Evolutionary conservation across 2,113 vertebrate species (phyloP).

Genomic region (Dasyurus viverrinus): DNA sequence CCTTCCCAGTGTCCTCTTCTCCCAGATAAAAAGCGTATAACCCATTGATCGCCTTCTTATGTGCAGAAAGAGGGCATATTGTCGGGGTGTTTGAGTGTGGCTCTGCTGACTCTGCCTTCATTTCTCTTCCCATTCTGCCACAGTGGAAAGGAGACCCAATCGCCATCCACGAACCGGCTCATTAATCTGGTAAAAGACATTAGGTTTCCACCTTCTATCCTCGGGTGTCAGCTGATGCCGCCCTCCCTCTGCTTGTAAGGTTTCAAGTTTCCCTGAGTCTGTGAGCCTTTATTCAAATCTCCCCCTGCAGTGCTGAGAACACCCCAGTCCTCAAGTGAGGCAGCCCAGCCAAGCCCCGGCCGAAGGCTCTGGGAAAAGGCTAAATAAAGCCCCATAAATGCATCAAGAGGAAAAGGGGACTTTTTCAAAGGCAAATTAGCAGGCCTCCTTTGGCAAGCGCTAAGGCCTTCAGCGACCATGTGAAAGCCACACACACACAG

Average conservation of each 20-base stretch:
- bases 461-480: slow-evolving; percentile 22
- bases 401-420: slow-evolving; percentile 30
- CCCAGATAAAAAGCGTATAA: too few species aligned
- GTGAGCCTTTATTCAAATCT: slow-evolving; percentile 14
- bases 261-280: neutral
- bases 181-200: neutral
- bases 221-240: neutral
- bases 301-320: slow-evolving; percentile 11
- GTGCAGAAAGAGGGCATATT: too few species aligned
- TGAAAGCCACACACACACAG: slow-evolving; percentile 10
- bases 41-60: neutral
- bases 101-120: neutral
- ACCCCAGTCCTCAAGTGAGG: neutral
- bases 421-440: neutral
- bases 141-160: neutral
- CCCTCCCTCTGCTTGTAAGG: neutral
- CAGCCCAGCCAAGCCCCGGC: slow-evolving; percentile 10
- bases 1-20: neutral
- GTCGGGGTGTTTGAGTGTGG: too few species aligned
- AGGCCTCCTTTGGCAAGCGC: slow-evolving; percentile 31
- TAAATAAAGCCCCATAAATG: neutral
- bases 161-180: too few species aligned
- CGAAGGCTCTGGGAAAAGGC: neutral
- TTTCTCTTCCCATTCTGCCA: neutral
- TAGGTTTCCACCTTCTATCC: neutral